Evolutionary conservation across 2,888 invertebrate species (phyloP), one percentile per base, ranked within the genome.

Genomic region (Drepana falcataria): DNA sequence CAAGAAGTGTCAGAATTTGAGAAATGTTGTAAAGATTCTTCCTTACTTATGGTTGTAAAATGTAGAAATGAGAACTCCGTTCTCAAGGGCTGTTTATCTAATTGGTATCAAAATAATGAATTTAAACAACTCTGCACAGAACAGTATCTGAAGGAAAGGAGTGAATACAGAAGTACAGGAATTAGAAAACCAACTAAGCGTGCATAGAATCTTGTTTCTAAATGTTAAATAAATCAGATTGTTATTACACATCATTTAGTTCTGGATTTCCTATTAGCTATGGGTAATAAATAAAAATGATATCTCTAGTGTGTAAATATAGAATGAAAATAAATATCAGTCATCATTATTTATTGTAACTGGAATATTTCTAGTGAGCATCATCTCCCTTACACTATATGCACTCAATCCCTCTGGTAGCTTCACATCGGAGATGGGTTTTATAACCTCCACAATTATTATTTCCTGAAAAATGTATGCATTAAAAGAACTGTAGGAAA

Each of bases 121-220:
- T 97, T 98, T 74, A 93, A 91, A 71, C 91, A 93, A 53, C 79
- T 93, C 63, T 97, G 97, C 69, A 95, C 92, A 60, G 91, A 96
- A 67, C 93, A 96, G 73, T 98, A 98, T 87, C 88, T 98, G 57
- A 81, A 93, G 35, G 95, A 97, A 75, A 92, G 98, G 71, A 93
- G 94, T 62, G 95, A 96, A 82, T 98, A 94, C 71, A 93, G 98
- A 76, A 91, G 92, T 72, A 97, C 97, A 49, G 98, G 98, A 2
- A 90, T 96, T 53, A 90, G 92, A 52, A 92, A 93, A 76, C 93
- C 94, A 60, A 76, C 82, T 66, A 81, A 74, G 79, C 79, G 92
- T 79, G 85, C 81, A 69, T 90, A 78, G 71, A 52, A 59, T 57
- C 54, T 35, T 37, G 51, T 51, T 37, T 40, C 54, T 54, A 55